Base-by-base conservation (phyloP, 2,113 vertebrate genomes). In the Mola mola region DNA sequence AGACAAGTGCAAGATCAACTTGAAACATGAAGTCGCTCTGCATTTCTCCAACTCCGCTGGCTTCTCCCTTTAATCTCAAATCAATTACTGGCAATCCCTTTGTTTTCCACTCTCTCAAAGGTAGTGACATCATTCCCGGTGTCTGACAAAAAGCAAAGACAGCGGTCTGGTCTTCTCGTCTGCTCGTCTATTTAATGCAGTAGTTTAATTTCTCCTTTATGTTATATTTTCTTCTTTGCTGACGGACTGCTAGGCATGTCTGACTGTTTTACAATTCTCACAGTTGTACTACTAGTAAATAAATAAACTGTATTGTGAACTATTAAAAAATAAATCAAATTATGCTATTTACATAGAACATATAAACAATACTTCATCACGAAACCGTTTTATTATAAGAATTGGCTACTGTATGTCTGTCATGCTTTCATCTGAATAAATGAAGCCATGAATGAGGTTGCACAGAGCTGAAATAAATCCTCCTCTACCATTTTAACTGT, bases 301-400 rank as follows among this genome's bases (percentile, higher is more conserved):
- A 92, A 91, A 91, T 91, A 93, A 88, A 90, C 73, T 90, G 88
- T 90, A 87, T 86, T 87, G 85, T 87, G 73, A 78, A 85, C 85
- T 91, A 92, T 90, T 86, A 91, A 92, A 91, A 92, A 92, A 93
- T 91, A 92, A 93, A 90, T 88, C 21, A 85, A 90, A 87, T 86
- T 75, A 86, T 89, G 88, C 87, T 92, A 90, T 91, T 86, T 91
- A 91, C 89, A 91, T 78, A 40, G 15, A 76, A 88, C 82, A 87
- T 90, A 88, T 78, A 90, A 90, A 90, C 84, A 78, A 86, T 81
- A 86, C 61, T 78, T 81, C 71, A 79, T 77, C 83, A 82, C 64
- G 47, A 75, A 85, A 87, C 81, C 6, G 33, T 66, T 78, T 58
- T 80, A 56, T 61, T 56, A 58, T 78, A 79, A 79, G 86, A 85